Base-by-base conservation (phyloP, 2,888 invertebrate genomes). In the Ectobius pallidus region DNA sequence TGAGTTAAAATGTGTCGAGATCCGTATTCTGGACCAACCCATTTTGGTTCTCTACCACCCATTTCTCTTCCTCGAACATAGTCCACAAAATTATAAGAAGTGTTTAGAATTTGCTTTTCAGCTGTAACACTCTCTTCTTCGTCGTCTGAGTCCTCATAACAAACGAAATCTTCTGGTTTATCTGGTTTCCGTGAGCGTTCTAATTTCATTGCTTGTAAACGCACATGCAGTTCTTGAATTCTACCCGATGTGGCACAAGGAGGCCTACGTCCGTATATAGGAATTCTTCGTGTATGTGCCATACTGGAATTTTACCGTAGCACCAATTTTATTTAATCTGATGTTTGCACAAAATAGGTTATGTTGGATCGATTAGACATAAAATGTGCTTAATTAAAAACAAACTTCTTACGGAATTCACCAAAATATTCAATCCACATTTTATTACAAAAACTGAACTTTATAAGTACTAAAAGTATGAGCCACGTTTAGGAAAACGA, bases 131-230 rank as follows among this genome's bases (percentile, higher is more conserved):
- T 91, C 78, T 94, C 94, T 77, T 94, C 93, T 76, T 95, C 95
- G 74, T 93, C 94, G 76, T 94, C 94, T 73, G 93, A 93, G 79
- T 94, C 94, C 27, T 95, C 94, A 80, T 95, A 95, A 76, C 92
- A 92, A 11, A 95, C 92, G 84, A 95, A 95, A 83, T 95, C 95
- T 80, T 95, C 95, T 0, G 93, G 93, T 80, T 95, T 95, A 77
- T 95, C 95, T 0, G 94, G 91, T 79, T 94, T 94, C 52, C 93
- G 84, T 77, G 90, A 90, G 78, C 92, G 88, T 80, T 93, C 93
- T 79, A 90, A 82, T 77, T 89, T 81, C 69, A 83, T 79, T 65
- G 88, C 89, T 81, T 87, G 88, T 4, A 88, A 88, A 80, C 90
- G 90, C 0, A 89, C 88, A 77, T 88, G 86, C 74, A 94, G 87